Conservation (phyloP, 2,113 vertebrate species). For the rabbit (Oryctolagus cuniculus) region DNA sequence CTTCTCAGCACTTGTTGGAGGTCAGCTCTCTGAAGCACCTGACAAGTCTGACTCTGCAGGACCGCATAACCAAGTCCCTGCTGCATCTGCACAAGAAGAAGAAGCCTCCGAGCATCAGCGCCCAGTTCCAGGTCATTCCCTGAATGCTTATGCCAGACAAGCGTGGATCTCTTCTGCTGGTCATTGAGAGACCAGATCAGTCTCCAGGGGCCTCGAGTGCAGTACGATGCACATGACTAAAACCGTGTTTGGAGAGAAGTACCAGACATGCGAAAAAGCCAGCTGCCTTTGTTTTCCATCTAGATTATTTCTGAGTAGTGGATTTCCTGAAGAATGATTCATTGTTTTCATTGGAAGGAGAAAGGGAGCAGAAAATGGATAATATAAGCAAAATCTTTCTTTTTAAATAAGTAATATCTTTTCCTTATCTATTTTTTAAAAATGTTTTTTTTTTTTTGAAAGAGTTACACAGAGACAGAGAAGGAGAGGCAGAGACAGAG, state of each 20-base stretch:
- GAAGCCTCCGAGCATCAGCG: conserved; percentile 98
- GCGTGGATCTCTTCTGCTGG: conserved; percentile 25
- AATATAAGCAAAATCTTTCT: neutral
- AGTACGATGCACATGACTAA: neutral
- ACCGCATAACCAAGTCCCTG: conserved; percentile 98
- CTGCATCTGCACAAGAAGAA: conserved; percentile 99
- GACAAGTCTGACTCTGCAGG: conserved; percentile 95
- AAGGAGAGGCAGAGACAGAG: too few species aligned
- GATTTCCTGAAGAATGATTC: neutral
- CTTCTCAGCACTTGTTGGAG: conserved; percentile 94
- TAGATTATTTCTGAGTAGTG: neutral
- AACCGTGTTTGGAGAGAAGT: neutral
- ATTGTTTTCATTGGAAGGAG: neutral
- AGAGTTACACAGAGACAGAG: too few species aligned
- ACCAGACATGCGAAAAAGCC: neutral
- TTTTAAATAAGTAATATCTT: too few species aligned
- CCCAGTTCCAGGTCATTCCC: conserved; percentile 96
- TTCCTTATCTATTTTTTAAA: too few species aligned
- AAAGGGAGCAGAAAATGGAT: conserved; percentile 2
- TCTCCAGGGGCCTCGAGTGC: neutral
- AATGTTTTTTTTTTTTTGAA: too few species aligned
- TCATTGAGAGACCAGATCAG: neutral
- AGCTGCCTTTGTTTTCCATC: conserved; percentile 34
- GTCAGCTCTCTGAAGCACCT: conserved; percentile 98
- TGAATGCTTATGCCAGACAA: conserved; percentile 33